These are phyloP conservation scores for Mus spretus DNA, from an alignment of 2,797 vertebrate species.

Conservation along the genomic window DNA sequence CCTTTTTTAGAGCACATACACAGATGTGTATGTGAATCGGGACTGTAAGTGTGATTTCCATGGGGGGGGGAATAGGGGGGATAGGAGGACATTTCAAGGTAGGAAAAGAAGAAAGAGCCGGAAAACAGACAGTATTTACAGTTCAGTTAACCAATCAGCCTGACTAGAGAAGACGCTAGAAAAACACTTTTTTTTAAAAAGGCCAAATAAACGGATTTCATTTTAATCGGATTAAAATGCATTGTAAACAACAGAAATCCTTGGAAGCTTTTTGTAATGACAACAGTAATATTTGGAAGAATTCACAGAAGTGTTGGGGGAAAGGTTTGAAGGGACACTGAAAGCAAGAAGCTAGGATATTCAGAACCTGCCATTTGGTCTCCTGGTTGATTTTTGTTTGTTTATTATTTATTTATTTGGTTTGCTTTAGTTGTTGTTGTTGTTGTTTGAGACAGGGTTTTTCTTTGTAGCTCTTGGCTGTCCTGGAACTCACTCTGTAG, in stretches of 20 bases:
- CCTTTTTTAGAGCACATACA: neutral
- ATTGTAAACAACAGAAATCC: neutral
- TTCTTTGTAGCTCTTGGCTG: no score
- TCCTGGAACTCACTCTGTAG: no score
- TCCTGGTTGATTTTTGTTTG: neutral
- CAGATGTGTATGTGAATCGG: neutral
- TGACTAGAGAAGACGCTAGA: neutral
- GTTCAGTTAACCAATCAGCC: neutral
- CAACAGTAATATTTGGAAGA: neutral
- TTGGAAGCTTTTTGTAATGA: constrained; percentile 3
- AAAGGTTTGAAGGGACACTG: neutral
- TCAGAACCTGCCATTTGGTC: neutral
- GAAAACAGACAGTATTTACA: neutral
- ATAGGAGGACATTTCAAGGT: neutral
- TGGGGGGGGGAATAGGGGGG: neutral
- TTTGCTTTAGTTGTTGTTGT: neutral
- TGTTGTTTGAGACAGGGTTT: no score
- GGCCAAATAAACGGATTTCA: neutral
- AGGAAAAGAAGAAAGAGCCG: neutral
- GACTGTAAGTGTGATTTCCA: neutral
- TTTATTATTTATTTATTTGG: no score
- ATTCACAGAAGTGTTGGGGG: neutral
- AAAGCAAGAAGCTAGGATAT: neutral
- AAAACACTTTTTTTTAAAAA: neutral
- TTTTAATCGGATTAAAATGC: constrained; percentile 51